phyloP scores from a whole-genome alignment of 1,140 invertebrate genomes.

The Luehdorfia chinensis region DNA sequence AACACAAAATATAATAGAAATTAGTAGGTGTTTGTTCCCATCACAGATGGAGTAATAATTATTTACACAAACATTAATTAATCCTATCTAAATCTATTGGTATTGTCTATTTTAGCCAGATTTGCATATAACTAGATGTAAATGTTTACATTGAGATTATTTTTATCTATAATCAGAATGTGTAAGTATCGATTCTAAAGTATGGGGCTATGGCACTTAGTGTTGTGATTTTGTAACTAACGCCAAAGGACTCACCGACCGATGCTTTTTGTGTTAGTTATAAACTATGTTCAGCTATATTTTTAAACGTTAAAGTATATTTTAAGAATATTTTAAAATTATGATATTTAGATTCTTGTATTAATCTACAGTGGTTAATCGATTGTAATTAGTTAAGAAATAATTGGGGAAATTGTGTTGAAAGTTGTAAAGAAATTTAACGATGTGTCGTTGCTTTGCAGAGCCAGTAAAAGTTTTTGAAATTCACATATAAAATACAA shows the following conservation, averaged over 20 bases:
- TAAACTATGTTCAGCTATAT: too few species aligned
- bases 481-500: too few species aligned
- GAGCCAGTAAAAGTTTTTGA: too few species aligned
- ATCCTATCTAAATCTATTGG: constrained; percentile 14
- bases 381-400: too few species aligned
- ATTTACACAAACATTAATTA: constrained; percentile 15
- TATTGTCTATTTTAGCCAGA: constrained; percentile 11
- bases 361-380: too few species aligned
- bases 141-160: not conserved
- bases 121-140: constrained; percentile 3
- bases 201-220: constrained; percentile 11
- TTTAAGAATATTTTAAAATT: too few species aligned
- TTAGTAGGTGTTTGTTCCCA: constrained; percentile 26
- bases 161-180: too few species aligned
- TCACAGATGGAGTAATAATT: constrained; percentile 42
- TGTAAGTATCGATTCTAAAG: constrained; percentile 1
- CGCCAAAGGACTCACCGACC: constrained; percentile 10
- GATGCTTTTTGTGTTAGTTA: not conserved
- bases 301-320: too few species aligned
- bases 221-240: constrained; percentile 2
- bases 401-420: too few species aligned
- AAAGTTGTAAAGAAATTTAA: too few species aligned
- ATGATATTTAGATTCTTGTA: too few species aligned
- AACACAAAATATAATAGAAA: not conserved
- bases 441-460: too few species aligned